Conservation (phyloP, 1,140 invertebrate genomes). For the Lutraria rhynchaena region DNA sequence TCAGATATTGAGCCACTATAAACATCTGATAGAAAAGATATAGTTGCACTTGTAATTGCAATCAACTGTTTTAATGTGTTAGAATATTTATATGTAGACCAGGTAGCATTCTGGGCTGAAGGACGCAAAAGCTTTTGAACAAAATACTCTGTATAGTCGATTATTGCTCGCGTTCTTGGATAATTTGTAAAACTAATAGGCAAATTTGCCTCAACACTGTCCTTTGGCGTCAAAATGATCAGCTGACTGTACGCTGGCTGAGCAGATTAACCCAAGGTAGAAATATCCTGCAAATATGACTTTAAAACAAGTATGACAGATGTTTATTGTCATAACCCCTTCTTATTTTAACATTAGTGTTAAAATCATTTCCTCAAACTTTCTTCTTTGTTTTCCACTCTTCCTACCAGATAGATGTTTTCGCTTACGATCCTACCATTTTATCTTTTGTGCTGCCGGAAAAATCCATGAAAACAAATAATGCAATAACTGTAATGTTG, state of each 20-base stretch:
- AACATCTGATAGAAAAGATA: too few species aligned
- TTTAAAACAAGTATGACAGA: conserved; percentile 26
- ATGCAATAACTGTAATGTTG: too few species aligned
- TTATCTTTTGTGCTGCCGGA: conserved; percentile 15
- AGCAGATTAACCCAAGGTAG: conserved; percentile 26
- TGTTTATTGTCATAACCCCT: conserved; percentile 30
- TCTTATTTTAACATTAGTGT: conserved; percentile 26
- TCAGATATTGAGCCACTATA: conserved; percentile 35
- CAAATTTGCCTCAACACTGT: neutral
- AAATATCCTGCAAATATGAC: conserved; percentile 32
- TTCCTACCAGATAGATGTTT: conserved; percentile 2
- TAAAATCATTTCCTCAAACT: conserved; percentile 28
- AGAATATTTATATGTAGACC: conserved; percentile 47
- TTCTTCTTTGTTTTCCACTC: neutral
- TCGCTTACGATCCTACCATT: conserved; percentile 29
- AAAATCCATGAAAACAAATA: conserved; percentile 3
- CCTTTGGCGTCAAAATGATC: conserved; percentile 17
- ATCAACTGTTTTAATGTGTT: too few species aligned
- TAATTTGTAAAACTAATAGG: too few species aligned
- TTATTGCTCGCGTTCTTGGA: too few species aligned
- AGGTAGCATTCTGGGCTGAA: conserved; percentile 26
- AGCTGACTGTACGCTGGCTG: conserved; percentile 18
- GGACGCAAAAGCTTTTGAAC: conserved; percentile 22
- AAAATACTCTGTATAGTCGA: conserved; percentile 38
- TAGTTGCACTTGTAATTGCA: too few species aligned